These are phyloP conservation scores for Glaucopsyche alexis DNA, from an alignment of 2,888 invertebrate species.

Conservation along the genomic window DNA sequence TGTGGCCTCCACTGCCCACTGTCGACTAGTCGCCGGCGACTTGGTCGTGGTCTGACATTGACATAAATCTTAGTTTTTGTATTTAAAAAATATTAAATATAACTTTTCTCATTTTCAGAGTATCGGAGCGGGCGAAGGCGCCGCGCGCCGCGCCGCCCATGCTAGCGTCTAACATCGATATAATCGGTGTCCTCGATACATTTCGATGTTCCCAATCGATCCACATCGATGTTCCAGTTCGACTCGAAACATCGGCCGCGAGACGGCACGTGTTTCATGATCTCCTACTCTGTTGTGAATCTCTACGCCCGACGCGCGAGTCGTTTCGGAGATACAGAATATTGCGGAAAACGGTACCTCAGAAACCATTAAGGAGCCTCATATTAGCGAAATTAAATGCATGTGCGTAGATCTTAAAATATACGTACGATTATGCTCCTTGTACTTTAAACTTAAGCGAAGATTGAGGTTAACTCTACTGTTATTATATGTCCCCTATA, in stretches of 20 bases:
- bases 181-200: constrained; percentile 26
- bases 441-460: constrained; percentile 25
- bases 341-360: constrained; percentile 25
- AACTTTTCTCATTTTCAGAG: constrained; percentile 31
- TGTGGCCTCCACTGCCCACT: too few relatives aligned
- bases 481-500: constrained; percentile 25
- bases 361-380: constrained; percentile 20
- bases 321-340: constrained; percentile 25
- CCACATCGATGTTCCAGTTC: constrained; percentile 27
- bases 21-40: too few relatives aligned
- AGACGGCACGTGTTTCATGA: constrained; percentile 25
- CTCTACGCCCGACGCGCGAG: constrained; percentile 19
- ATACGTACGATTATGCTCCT: constrained; percentile 26
- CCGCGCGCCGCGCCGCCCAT: constrained; percentile 33
- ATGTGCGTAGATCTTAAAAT: constrained; percentile 25
- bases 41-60: too few relatives aligned
- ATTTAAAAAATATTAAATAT: neutral
- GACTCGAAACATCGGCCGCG: constrained; percentile 28
- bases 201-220: constrained; percentile 26
- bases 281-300: constrained; percentile 28
- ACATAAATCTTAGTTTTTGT: too few relatives aligned
- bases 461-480: constrained; percentile 19
- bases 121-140: constrained; percentile 34
- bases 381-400: constrained; percentile 24
- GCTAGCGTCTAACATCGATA: constrained; percentile 33